Conservation (phyloP, 2,113 vertebrate species). For the Tetrao urogallus region DNA sequence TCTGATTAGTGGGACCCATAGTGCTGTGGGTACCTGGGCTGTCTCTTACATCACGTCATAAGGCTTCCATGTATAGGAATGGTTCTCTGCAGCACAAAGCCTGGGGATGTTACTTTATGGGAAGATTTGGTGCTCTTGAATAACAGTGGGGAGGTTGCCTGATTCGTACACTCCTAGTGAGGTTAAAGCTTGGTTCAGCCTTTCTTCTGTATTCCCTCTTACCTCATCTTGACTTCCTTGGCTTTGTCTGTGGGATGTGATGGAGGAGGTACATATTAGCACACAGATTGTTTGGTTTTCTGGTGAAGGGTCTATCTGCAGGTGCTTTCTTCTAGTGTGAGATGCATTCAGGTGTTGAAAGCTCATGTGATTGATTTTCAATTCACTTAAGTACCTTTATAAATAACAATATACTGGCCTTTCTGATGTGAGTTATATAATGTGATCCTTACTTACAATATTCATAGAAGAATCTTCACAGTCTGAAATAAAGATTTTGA, state of each 20-base stretch:
- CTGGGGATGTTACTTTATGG: not conserved
- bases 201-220: not conserved
- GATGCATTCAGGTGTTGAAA: not conserved
- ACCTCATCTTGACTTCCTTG: not conserved
- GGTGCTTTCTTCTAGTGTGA: not conserved
- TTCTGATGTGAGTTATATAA: not conserved
- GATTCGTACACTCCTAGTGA: not conserved
- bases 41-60: fast-evolving
- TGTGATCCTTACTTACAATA: not conserved
- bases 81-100: not conserved
- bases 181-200: not conserved
- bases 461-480: not conserved
- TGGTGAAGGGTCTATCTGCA: not conserved
- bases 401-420: not conserved
- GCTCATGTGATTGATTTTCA: not conserved
- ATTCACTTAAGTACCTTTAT: not conserved
- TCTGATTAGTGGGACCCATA: not conserved
- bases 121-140: not conserved
- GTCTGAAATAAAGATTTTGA: not conserved
- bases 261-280: not conserved
- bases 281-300: not conserved
- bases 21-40: not conserved
- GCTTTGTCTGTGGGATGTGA: fast-evolving
- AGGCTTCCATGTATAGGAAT: fast-evolving
- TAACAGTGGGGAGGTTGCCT: not conserved